phyloP scores from a whole-genome alignment of 2,113 vertebrate genomes.

The Lepus europaeus region DNA sequence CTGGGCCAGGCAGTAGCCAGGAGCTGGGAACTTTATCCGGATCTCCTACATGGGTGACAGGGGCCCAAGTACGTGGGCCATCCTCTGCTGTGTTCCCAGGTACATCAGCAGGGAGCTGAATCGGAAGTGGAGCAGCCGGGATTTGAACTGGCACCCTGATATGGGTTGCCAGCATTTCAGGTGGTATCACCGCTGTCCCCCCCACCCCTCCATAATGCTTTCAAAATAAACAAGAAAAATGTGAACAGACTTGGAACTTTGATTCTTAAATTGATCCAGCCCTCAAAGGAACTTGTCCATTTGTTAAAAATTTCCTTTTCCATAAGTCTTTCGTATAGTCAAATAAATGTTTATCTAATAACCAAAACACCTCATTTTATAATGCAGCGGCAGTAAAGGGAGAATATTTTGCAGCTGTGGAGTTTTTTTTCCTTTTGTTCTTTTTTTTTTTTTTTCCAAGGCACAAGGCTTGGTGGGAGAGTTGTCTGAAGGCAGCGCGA shows the following conservation, averaged over 20 bases:
- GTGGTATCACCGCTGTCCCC: too few species aligned
- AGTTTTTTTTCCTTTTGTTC: background rate
- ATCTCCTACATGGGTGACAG: too few species aligned
- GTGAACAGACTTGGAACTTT: constrained; percentile 12
- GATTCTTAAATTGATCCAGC: constrained; percentile 16
- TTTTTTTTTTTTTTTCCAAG: constrained; percentile 55
- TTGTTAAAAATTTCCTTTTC: constrained; percentile 65
- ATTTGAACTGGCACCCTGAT: too few species aligned
- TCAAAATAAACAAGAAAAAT: constrained; percentile 53
- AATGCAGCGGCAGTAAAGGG: background rate
- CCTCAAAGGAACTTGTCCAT: constrained; percentile 23
- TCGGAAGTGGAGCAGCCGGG: too few species aligned
- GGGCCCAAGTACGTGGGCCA: too few species aligned
- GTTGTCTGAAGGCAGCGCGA: constrained; percentile 25
- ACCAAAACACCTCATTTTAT: constrained; percentile 38
- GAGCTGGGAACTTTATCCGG: too few species aligned
- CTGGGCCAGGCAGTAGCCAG: too few species aligned
- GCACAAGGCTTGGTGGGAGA: background rate
- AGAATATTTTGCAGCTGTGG: constrained; percentile 59
- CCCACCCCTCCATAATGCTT: background rate
- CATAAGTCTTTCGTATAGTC: constrained; percentile 27
- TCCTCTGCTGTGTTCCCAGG: too few species aligned
- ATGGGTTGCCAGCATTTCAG: too few species aligned
- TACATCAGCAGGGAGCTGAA: too few species aligned
- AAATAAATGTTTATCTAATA: constrained; percentile 46